phyloP scores from a whole-genome alignment of 1,140 invertebrate genomes.

The Latrodectus geometricus region DNA sequence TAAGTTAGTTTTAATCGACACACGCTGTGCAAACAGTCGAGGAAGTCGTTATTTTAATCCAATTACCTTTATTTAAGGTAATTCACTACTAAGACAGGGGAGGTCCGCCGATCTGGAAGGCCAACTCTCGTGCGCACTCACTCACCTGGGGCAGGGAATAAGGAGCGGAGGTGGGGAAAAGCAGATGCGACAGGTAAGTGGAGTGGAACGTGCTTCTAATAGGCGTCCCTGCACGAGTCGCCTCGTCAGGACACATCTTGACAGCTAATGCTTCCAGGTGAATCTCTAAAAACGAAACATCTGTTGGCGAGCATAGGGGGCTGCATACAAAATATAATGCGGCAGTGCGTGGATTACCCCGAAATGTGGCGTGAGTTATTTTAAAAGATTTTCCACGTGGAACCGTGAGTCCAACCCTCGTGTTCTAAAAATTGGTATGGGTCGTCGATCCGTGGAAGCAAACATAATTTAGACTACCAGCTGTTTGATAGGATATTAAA shows the following conservation, averaged over 20 bases:
- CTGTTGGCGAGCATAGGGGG: neutral
- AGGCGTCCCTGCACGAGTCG: neutral
- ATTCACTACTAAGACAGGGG: neutral
- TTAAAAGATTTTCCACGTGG: too few relatives aligned
- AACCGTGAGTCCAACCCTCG: too few relatives aligned
- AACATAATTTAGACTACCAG: too few relatives aligned
- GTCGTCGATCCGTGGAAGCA: too few relatives aligned
- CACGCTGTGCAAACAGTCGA: neutral
- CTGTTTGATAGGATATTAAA: too few relatives aligned
- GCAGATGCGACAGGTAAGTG: neutral
- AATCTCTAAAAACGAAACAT: neutral
- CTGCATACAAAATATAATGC: neutral
- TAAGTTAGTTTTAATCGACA: too few relatives aligned
- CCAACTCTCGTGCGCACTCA: too few relatives aligned
- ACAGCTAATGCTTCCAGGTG: neutral
- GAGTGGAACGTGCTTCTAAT: neutral
- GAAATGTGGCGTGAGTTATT: too few relatives aligned
- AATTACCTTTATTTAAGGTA: neutral
- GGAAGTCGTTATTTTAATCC: neutral
- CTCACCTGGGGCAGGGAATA: too few relatives aligned
- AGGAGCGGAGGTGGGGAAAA: neutral
- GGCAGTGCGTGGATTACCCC: neutral
- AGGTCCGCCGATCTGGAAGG: neutral
- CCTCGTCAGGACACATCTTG: neutral
- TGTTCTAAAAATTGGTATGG: too few relatives aligned